Evolutionary conservation across 1,140 invertebrate species (phyloP), one percentile per base, ranked within the genome.

Genomic region (Diachasmimorpha longicaudata): DNA sequence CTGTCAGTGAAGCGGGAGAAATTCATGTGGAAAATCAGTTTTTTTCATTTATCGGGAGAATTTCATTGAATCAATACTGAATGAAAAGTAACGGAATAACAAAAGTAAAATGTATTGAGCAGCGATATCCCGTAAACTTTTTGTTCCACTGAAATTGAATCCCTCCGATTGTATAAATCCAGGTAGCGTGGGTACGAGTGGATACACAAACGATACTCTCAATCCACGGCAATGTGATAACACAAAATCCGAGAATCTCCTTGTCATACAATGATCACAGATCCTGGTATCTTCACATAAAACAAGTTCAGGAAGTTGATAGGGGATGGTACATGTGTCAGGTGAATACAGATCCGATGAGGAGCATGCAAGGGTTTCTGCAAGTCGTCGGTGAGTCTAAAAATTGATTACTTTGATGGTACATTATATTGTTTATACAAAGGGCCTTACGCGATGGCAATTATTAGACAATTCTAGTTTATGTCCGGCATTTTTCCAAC

Each of bases 121-220:
- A 58, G 42, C 2, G 31, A 39, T 39, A 21, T 72, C 36, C 46
- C 52, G n/a, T 23, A 13, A 25, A 71, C 19, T 23, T 71, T 52
- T 71, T 31, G 31, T 31, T 16, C 9, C 21, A 31, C n/a, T 46
- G 42, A 25, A 13, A 52, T 52, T 52, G 48, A 63, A 63, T 63
- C 9, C 21, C 11, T 23, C 21, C 58, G 11, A 63, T 63, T 63
- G 19, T 31, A 63, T 63, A 4, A 23, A 63, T 86, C 42, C 84
- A 96, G 95, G 94, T 97, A 77, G 96, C 96, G 73, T 97, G 96
- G 95, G 95, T 97, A 4, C 90, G 95, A 39, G 95, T 97, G 36
- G 96, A 97, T 82, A 97, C 96, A 0, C 96, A 97, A 87, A 96
- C 96, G 4, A 97, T 97, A 79, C 89, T 97, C 36, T 96, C 95